Percentiles rank a stretch among this genome's conserved stretches.
phyloP scores from a whole-genome alignment of 2,797 vertebrate genomes.

The Tenualosa ilisha region DNA sequence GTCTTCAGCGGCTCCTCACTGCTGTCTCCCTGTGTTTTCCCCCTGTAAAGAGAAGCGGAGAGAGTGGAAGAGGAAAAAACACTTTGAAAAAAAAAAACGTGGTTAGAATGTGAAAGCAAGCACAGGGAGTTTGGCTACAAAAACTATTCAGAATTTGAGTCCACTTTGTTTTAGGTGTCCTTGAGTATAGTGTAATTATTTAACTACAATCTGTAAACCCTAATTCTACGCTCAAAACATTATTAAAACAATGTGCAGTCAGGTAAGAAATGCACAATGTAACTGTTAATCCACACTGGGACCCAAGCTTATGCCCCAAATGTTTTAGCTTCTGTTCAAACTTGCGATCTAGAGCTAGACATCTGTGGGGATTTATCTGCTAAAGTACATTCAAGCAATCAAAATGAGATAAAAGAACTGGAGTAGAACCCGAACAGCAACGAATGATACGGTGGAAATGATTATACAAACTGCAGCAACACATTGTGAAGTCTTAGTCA shows the following conservation, averaged over 20 bases:
- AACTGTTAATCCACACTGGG: neutral
- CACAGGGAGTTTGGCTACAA: neutral
- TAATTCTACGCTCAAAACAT: neutral
- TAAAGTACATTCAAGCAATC: neutral
- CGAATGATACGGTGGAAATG: neutral
- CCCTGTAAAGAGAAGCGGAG: conserved; percentile 8
- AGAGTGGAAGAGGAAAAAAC: neutral
- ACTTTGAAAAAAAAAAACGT: neutral
- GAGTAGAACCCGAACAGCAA: neutral
- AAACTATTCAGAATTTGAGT: neutral
- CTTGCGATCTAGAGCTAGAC: neutral
- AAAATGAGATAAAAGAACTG: neutral
- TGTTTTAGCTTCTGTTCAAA: neutral
- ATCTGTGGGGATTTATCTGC: neutral
- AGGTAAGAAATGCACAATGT: neutral
- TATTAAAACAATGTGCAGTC: neutral
- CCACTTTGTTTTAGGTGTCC: neutral
- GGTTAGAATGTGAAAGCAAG: neutral
- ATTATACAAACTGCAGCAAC: neutral
- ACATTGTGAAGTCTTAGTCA: neutral
- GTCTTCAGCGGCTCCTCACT: neutral
- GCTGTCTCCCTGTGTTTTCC: neutral
- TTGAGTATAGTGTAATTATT: neutral
- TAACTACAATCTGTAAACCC: neutral
- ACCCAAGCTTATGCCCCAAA: neutral